A percentile compares a stretch with the other conserved stretches of the same genome.
phyloP scores from a whole-genome alignment of 2,113 vertebrate species.

The Oncorhynchus tshawytscha region DNA sequence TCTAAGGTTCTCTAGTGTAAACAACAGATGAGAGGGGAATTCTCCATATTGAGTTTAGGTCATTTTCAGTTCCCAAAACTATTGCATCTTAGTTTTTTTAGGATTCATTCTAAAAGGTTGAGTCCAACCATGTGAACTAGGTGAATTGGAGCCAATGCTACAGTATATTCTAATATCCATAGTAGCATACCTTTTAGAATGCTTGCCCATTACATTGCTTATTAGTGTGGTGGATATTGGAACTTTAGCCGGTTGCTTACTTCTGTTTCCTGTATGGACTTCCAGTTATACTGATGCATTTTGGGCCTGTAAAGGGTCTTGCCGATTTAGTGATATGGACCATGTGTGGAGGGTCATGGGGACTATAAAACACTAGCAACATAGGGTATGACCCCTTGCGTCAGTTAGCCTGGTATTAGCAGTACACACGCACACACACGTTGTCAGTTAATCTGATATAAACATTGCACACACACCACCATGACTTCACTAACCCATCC shows the following conservation, averaged over 20 bases:
- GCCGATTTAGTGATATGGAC: neutral
- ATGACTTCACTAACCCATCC: no score
- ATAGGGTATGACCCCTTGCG: neutral
- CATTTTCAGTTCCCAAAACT: neutral
- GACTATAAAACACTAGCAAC: neutral
- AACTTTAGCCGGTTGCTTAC: no score
- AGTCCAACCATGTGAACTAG: no score
- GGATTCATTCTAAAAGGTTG: no score
- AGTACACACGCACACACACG: no score
- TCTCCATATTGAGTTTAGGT: neutral
- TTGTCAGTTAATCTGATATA: no score
- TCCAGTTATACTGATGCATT: neutral
- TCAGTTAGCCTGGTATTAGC: neutral
- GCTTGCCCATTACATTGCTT: no score
- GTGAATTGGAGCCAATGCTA: no score
- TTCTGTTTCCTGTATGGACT: neutral
- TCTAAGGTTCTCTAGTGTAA: constrained; percentile 10
- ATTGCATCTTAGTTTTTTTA: neutral
- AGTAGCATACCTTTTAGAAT: no score
- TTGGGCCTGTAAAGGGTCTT: neutral
- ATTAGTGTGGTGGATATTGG: no score
- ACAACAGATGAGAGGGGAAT: constrained; percentile 22
- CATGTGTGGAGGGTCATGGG: neutral
- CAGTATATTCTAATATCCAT: no score
- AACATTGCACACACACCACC: no score